Percentiles rank a stretch among this genome's conserved stretches.
Evolutionary conservation across 2,888 invertebrate genomes (phyloP).

Genomic region (Mesoligia furuncula): DNA sequence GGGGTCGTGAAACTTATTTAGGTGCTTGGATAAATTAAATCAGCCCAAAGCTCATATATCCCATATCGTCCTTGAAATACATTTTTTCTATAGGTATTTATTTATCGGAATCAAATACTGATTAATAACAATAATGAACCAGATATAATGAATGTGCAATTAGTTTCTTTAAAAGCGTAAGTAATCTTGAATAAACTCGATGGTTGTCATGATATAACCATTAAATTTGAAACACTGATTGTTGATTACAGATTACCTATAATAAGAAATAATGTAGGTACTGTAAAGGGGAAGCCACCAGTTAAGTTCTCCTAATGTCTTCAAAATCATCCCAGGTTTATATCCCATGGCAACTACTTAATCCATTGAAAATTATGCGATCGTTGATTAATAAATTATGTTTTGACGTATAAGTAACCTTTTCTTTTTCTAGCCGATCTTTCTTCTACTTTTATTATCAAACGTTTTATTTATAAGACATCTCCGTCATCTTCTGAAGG

Average conservation of each 20-base stretch:
- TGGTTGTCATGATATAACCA: conserved; percentile 11
- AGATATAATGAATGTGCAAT: conserved; percentile 31
- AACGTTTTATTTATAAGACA: background rate
- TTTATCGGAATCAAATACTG: background rate
- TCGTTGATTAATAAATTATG: background rate
- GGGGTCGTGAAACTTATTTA: background rate
- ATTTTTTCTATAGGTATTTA: background rate
- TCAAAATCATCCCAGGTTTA: background rate
- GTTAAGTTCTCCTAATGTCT: background rate
- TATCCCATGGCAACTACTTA: background rate
- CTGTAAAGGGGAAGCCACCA: conserved; percentile 12
- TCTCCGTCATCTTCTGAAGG: background rate
- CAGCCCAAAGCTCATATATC: too few relatives aligned
- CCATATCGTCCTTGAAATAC: background rate
- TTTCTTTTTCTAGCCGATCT: background rate
- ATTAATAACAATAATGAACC: conserved; percentile 6
- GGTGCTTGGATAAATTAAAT: background rate
- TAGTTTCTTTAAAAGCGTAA: conserved; percentile 18
- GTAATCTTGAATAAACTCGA: conserved; percentile 42
- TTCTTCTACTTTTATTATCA: background rate
- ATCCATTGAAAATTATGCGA: too few relatives aligned
- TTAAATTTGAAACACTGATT: background rate
- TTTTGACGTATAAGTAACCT: background rate
- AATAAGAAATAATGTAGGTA: background rate
- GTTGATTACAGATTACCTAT: conserved; percentile 3